Conservation (phyloP, 2,888 invertebrate species). For the Ceramica pisi region DNA sequence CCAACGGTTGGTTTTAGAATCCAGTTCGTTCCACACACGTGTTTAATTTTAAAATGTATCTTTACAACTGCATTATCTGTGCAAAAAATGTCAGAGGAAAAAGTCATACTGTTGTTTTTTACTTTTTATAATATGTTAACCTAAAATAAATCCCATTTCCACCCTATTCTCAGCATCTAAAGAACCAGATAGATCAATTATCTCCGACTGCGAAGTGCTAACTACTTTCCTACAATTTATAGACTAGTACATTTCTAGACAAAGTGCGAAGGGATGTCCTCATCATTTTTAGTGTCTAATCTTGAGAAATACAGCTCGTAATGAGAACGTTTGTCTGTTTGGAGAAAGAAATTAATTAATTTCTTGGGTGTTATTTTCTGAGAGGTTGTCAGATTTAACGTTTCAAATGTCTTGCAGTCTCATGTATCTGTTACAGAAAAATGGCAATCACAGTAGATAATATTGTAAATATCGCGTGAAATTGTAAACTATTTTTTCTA, state of each 20-base stretch:
- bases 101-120: too few relatives aligned
- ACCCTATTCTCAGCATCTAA: background rate
- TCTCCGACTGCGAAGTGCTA: constrained; percentile 6
- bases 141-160: background rate
- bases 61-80: too few relatives aligned
- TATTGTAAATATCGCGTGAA: too few relatives aligned
- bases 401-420: background rate
- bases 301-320: constrained; percentile 15
- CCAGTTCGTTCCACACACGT: too few relatives aligned
- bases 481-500: too few relatives aligned
- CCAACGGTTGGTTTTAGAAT: too few relatives aligned
- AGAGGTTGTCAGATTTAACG: constrained; percentile 5
- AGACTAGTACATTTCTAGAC: constrained; percentile 18
- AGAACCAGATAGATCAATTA: constrained; percentile 22
- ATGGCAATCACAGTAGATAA: too few relatives aligned
- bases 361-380: background rate
- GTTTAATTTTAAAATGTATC: too few relatives aligned
- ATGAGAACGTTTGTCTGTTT: constrained; percentile 23
- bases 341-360: constrained; percentile 7
- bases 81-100: too few relatives aligned
- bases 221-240: constrained; percentile 27
- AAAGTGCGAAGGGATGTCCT: constrained; percentile 34
- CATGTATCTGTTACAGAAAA: too few relatives aligned
- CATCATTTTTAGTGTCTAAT: constrained; percentile 32
- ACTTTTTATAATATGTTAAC: background rate